A percentile compares a stretch with the other conserved stretches of the same genome.
Evolutionary conservation across 53 echinoderm and acorn worm species (phyloP).

Genomic region (Antedon mediterranea): DNA sequence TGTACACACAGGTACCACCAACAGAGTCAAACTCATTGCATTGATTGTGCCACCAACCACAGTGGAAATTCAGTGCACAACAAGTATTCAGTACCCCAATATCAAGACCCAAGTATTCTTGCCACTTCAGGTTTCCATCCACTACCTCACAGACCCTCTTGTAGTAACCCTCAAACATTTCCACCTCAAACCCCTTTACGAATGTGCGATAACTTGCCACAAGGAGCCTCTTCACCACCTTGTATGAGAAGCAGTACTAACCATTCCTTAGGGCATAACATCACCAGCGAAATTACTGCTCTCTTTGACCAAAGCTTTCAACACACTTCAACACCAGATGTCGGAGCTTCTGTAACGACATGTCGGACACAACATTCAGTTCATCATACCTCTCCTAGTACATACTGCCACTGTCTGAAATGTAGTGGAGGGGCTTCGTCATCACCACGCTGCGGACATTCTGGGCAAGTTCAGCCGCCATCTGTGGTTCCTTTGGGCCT

Average conservation of each 20-base stretch:
- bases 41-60: neutral
- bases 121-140: neutral
- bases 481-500: neutral
- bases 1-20: neutral
- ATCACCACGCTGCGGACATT: neutral
- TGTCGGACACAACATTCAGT: neutral
- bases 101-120: neutral
- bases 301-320: neutral
- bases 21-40: neutral
- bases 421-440: neutral
- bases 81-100: neutral
- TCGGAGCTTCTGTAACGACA: neutral
- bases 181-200: neutral
- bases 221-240: conserved; percentile 35
- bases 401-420: neutral
- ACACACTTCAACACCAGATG: neutral
- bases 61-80: no score
- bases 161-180: neutral
- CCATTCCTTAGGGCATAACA: conserved; percentile 10
- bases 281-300: neutral
- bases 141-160: neutral
- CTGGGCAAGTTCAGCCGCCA: neutral
- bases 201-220: conserved; percentile 8
- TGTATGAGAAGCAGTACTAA: conserved; percentile 28
- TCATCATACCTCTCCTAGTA: neutral